Conservation (phyloP, 2,113 vertebrate genomes). For the Sisor rabdophorus region DNA sequence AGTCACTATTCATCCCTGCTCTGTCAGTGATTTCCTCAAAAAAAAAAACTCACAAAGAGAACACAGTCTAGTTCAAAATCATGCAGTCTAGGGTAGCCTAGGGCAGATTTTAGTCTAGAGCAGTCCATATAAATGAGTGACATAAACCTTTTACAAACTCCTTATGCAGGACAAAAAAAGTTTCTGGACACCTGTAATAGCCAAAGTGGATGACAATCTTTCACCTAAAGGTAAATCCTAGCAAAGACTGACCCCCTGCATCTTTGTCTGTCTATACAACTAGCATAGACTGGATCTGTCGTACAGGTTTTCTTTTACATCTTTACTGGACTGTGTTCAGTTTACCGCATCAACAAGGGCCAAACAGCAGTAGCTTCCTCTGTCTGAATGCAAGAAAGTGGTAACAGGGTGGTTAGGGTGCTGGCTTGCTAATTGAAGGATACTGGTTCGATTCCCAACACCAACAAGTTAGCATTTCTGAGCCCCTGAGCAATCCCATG, state of each 20-base stretch:
- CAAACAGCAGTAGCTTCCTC: no score
- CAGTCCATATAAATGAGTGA: slow-evolving; percentile 11
- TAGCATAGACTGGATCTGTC: background rate
- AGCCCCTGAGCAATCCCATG: no score
- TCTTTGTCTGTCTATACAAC: background rate
- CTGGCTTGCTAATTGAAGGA: no score
- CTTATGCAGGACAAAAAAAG: background rate
- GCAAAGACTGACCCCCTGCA: background rate
- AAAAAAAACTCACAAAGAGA: background rate
- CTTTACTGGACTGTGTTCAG: background rate
- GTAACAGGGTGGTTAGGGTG: no score
- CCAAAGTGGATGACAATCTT: background rate
- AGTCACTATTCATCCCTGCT: background rate
- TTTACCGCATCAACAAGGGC: no score
- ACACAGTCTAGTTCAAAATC: background rate
- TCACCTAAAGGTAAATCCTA: background rate
- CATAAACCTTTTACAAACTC: background rate
- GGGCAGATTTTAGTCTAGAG: background rate
- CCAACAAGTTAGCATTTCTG: no score
- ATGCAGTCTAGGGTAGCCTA: background rate
- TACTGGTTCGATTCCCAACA: no score
- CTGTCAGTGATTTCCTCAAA: slow-evolving; percentile 1
- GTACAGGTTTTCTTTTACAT: background rate
- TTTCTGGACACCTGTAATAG: background rate
- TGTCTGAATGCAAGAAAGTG: no score